These are phyloP conservation scores for Hydraecia micacea DNA, from an alignment of 2,888 invertebrate genomes.

Conservation along the genomic window DNA sequence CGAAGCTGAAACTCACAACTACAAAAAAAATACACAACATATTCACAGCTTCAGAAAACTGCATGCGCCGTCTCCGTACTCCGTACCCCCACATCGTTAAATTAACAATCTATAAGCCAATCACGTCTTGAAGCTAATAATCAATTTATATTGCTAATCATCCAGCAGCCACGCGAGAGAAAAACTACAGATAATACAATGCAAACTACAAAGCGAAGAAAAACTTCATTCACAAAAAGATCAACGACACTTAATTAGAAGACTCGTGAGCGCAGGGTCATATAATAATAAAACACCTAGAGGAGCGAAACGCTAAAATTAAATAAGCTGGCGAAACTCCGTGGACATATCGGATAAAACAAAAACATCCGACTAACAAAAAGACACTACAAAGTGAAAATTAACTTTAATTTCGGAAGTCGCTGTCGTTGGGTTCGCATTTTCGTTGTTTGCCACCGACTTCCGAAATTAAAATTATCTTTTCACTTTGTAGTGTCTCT, in stretches of 20 bases:
- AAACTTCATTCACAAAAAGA: slow-evolving; percentile 47
- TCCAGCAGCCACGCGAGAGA: slow-evolving; percentile 20
- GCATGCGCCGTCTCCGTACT: neutral
- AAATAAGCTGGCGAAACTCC: too few relatives aligned
- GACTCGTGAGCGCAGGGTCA: slow-evolving; percentile 32
- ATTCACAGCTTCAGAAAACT: slow-evolving; percentile 1
- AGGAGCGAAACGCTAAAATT: neutral
- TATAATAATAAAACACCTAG: neutral
- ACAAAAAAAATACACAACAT: neutral
- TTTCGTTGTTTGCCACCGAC: too few relatives aligned
- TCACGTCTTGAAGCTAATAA: slow-evolving; percentile 33
- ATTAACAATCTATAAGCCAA: slow-evolving; percentile 41
- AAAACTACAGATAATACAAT: slow-evolving; percentile 31
- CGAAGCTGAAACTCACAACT: neutral
- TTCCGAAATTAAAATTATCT: too few relatives aligned
- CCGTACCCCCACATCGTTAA: neutral
- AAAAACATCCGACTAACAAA: too few relatives aligned
- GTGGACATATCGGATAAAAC: too few relatives aligned
- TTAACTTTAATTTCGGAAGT: too few relatives aligned
- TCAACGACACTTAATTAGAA: slow-evolving; percentile 48
- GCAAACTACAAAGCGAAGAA: slow-evolving; percentile 27
- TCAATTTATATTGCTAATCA: slow-evolving; percentile 43
- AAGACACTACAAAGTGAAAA: too few relatives aligned
- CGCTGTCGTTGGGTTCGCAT: too few relatives aligned
- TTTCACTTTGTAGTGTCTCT: too few relatives aligned